phyloP scores from a whole-genome alignment of 2,113 vertebrate genomes.

The Apus apus region DNA sequence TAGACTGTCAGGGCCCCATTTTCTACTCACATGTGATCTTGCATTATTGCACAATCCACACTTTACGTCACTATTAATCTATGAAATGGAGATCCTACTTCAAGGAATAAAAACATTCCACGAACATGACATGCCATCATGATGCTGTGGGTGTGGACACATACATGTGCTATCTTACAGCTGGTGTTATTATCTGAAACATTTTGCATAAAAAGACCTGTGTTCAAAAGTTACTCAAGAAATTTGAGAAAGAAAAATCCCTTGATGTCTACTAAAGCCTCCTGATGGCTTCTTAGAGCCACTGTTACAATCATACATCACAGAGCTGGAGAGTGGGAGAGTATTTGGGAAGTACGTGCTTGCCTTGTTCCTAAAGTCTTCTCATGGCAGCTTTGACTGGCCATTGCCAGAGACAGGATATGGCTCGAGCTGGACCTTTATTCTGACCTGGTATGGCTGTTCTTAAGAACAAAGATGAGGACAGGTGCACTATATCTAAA shows the following conservation, averaged over 20 bases:
- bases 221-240: background rate
- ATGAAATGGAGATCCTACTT: background rate
- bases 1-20: background rate
- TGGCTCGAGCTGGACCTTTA: background rate
- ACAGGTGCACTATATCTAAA: background rate
- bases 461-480: constrained; percentile 19
- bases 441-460: background rate
- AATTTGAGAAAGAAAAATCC: background rate
- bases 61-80: background rate
- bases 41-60: background rate
- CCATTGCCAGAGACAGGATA: background rate
- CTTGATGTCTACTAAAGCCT: background rate
- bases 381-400: background rate
- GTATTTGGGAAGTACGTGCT: background rate
- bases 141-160: background rate
- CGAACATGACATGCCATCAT: background rate
- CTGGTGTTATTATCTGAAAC: background rate
- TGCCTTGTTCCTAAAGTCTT: background rate
- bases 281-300: background rate
- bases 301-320: background rate
- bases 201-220: background rate
- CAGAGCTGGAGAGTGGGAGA: background rate
- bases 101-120: background rate
- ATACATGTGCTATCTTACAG: background rate
- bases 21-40: background rate